These are phyloP conservation scores for Caranx melampygus DNA, from an alignment of 2,113 vertebrate genomes.

Conservation along the genomic window DNA sequence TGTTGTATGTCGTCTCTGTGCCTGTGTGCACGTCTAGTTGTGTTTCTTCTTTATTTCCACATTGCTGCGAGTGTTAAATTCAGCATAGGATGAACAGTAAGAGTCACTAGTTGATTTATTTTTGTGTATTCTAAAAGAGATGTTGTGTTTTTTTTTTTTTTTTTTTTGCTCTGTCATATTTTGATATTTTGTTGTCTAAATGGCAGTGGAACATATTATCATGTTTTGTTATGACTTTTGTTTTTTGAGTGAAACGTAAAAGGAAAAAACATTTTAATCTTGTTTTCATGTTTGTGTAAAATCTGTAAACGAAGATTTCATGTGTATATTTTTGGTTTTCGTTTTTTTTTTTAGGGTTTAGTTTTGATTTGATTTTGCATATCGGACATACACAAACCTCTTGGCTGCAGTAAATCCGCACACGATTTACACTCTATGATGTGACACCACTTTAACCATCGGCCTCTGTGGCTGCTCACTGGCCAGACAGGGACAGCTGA, in stretches of 20 bases:
- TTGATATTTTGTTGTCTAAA: conserved; percentile 49
- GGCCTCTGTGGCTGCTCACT: conserved; percentile 6
- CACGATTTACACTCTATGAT: not conserved
- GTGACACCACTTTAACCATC: conserved; percentile 28
- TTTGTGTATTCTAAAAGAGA: not conserved
- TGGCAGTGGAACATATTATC: conserved; percentile 55
- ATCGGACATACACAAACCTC: conserved; percentile 45
- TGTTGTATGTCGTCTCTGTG: not conserved
- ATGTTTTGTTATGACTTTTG: conserved; percentile 28
- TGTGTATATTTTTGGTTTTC: conserved; percentile 57
- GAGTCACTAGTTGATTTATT: conserved; percentile 15
- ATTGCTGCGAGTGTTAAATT: conserved; percentile 11
- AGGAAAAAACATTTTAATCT: conserved; percentile 17
- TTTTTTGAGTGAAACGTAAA: conserved; percentile 18
- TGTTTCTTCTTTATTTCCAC: not conserved
- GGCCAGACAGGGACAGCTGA: conserved; percentile 43
- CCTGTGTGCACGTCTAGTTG: not conserved
- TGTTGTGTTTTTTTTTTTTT: not conserved
- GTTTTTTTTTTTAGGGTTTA: not conserved
- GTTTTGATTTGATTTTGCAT: conserved; percentile 22
- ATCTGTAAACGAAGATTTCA: conserved; percentile 21
- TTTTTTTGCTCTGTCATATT: not conserved
- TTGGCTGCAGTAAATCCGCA: conserved; percentile 20
- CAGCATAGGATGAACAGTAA: not conserved
- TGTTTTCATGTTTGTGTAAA: conserved; percentile 36